Evolutionary conservation across 1,140 invertebrate species (phyloP).

Genomic region (Dreissena polymorpha): DNA sequence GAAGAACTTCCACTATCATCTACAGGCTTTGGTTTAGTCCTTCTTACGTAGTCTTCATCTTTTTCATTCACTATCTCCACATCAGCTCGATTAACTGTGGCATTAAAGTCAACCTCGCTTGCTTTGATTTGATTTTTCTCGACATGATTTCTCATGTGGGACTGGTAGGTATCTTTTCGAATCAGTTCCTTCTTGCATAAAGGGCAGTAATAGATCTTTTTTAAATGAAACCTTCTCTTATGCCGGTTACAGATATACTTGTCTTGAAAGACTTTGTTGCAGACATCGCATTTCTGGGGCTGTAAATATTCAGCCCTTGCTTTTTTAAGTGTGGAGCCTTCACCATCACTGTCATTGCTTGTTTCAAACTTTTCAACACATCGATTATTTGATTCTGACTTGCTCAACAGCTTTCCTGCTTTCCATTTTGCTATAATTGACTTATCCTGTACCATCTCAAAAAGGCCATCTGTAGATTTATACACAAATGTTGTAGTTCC

Average conservation of each 20-base stretch:
- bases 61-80: not conserved
- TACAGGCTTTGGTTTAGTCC: not conserved
- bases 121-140: not conserved
- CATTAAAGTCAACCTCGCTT: not conserved
- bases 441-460: conserved; percentile 1
- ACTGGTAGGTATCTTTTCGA: not conserved
- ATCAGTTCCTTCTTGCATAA: conserved; percentile 1
- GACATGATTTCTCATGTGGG: not conserved
- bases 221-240: not conserved
- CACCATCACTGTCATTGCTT: too few relatives aligned
- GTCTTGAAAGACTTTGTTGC: not conserved
- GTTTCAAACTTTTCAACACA: too few relatives aligned
- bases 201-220: not conserved
- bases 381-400: too few relatives aligned
- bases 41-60: not conserved
- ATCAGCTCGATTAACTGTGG: not conserved
- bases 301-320: too few relatives aligned
- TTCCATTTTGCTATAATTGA: not conserved
- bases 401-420: not conserved
- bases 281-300: not conserved
- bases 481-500: not conserved
- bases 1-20: not conserved
- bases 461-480: not conserved
- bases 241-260: not conserved
- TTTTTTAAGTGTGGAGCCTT: too few relatives aligned